Evolutionary conservation across 1,140 invertebrate genomes (phyloP).

Genomic region (Gonatopus flavifemur): DNA sequence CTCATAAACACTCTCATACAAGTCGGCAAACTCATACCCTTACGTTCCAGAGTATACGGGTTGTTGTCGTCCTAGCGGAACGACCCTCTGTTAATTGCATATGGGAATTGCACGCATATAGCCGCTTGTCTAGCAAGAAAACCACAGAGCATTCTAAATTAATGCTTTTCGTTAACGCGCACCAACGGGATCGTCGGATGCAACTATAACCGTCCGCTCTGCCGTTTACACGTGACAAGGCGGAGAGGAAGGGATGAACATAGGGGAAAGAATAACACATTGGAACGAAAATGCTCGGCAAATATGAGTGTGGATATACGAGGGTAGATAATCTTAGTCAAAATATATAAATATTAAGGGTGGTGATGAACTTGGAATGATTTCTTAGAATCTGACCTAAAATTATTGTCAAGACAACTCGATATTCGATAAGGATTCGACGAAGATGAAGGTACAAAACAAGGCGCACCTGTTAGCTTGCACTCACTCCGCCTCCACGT

Average conservation of each 20-base stretch:
- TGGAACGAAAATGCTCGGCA: too few species aligned
- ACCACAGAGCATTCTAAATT: constrained; percentile 38
- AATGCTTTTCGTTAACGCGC: constrained; percentile 41
- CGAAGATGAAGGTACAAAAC: too few species aligned
- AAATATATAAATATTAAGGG: too few species aligned
- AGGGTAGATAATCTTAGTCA: too few species aligned
- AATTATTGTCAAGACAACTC: too few species aligned
- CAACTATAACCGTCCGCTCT: constrained; percentile 36
- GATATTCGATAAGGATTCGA: too few species aligned
- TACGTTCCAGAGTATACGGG: constrained; percentile 14
- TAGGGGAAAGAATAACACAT: background rate
- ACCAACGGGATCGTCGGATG: constrained; percentile 15
- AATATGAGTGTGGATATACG: too few species aligned
- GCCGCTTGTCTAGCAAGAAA: constrained; percentile 25
- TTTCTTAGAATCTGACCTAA: too few species aligned
- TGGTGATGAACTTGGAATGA: too few species aligned
- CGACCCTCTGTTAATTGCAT: constrained; percentile 33
- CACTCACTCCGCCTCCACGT: too few species aligned
- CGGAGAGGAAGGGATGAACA: background rate
- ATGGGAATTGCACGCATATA: constrained; percentile 25
- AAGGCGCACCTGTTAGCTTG: too few species aligned
- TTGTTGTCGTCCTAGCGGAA: constrained; percentile 12
- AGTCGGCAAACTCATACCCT: constrained; percentile 8
- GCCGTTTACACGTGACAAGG: constrained; percentile 13
- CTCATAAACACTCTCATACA: too few species aligned